Evolutionary conservation across 2,113 vertebrate genomes (phyloP).

Genomic region (Aptenodytes forsteri): DNA sequence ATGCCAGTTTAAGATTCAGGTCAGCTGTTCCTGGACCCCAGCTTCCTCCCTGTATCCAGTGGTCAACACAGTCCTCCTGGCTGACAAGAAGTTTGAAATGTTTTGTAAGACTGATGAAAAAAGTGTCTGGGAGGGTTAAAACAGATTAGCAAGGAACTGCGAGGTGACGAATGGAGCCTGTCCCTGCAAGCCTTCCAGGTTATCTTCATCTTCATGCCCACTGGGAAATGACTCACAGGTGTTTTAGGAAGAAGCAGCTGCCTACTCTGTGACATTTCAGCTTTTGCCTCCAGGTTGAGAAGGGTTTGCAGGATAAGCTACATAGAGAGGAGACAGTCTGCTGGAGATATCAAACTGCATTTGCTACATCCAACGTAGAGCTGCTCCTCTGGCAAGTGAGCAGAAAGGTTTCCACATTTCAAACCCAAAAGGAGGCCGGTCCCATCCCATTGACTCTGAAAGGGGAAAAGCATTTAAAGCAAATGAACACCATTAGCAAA

Average conservation of each 20-base stretch:
- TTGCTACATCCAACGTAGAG: neutral
- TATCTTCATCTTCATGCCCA: constrained; percentile 68
- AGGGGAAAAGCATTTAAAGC: neutral
- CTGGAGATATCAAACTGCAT: constrained; percentile 43
- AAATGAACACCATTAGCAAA: neutral
- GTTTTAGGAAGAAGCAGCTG: constrained; percentile 65
- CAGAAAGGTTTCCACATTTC: neutral
- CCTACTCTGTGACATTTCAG: constrained; percentile 52
- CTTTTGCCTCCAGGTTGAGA: constrained; percentile 57
- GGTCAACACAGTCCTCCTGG: neutral
- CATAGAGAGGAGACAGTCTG: constrained; percentile 45
- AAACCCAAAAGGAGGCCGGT: neutral
- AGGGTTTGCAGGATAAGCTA: neutral
- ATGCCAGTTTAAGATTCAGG: neutral
- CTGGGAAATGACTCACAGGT: constrained; percentile 61
- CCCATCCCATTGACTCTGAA: neutral
- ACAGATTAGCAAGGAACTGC: neutral
- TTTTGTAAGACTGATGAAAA: neutral
- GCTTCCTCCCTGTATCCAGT: neutral
- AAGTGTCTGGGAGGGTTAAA: neutral
- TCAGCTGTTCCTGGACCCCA: neutral
- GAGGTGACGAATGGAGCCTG: constrained; percentile 33
- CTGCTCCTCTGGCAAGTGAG: neutral
- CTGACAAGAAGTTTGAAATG: neutral
- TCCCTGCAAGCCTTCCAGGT: constrained; percentile 35